A percentile compares a stretch with the other conserved stretches of the same genome.
These are phyloP conservation scores for Zonitis immaculata DNA, from an alignment of 2,888 invertebrate species.

Conservation along the genomic window DNA sequence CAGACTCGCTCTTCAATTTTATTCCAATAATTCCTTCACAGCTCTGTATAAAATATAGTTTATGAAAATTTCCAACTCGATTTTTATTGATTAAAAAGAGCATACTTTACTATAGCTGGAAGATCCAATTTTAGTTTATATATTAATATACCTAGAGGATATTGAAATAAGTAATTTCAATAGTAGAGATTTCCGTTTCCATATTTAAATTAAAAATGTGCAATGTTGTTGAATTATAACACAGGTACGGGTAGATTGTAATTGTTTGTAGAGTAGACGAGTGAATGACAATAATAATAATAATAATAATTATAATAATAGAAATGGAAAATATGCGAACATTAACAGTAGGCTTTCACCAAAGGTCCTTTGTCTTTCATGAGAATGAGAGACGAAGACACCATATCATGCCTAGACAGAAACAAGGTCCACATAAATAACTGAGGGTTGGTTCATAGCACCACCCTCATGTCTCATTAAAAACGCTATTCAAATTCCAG, in stretches of 20 bases:
- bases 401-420: neutral
- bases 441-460: slow-evolving; percentile 19
- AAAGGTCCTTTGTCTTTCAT: slow-evolving; percentile 9
- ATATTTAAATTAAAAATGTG: too few relatives aligned
- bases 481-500: slow-evolving; percentile 26
- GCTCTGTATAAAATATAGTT: too few relatives aligned
- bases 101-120: too few relatives aligned
- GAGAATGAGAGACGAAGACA: slow-evolving; percentile 8
- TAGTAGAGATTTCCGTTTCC: too few relatives aligned
- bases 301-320: slow-evolving; percentile 8
- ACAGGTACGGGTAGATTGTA: neutral
- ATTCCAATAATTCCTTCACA: too few relatives aligned
- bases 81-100: too few relatives aligned
- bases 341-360: slow-evolving; percentile 4
- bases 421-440: slow-evolving; percentile 15
- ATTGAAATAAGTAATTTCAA: too few relatives aligned
- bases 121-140: too few relatives aligned
- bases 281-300: neutral
- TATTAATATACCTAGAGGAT: too few relatives aligned
- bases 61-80: too few relatives aligned
- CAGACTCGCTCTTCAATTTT: too few relatives aligned
- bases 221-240: neutral
- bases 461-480: slow-evolving; percentile 30
- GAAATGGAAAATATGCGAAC: slow-evolving; percentile 10
- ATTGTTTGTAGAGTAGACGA: slow-evolving; percentile 1